These are phyloP conservation scores for Sycophila sp. DNA, from an alignment of 1,140 invertebrate species.

Conservation along the genomic window DNA sequence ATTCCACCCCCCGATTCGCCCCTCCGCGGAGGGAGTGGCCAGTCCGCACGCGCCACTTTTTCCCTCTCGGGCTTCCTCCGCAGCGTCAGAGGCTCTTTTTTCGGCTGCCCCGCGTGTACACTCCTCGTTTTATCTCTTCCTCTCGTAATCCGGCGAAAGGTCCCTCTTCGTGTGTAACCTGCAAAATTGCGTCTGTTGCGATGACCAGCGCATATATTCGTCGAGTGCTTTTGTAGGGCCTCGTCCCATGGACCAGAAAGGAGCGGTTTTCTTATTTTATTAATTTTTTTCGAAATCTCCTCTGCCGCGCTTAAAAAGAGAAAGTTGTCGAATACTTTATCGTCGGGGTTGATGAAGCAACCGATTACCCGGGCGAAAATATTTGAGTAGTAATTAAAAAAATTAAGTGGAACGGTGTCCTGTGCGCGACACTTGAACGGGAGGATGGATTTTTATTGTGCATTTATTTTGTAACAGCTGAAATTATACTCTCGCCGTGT, in stretches of 20 bases:
- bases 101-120: no score
- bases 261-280: neutral
- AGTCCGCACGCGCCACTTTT: no score
- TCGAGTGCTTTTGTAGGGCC: conserved; percentile 42
- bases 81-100: conserved; percentile 5
- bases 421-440: no score
- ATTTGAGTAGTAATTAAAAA: no score
- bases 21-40: no score
- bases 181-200: conserved; percentile 51
- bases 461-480: conserved; percentile 20
- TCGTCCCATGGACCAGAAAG: conserved; percentile 12
- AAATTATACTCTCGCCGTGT: neutral
- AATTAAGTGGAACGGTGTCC: no score
- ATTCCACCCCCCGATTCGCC: neutral
- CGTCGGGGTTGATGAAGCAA: no score
- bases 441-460: neutral
- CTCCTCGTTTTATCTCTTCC: neutral
- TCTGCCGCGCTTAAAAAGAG: neutral
- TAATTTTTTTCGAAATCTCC: neutral
- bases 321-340: neutral
- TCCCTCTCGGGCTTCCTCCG: conserved; percentile 31
- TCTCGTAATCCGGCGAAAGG: conserved; percentile 28
- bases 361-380: no score
- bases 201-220: conserved; percentile 33
- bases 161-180: conserved; percentile 43